phyloP scores from a whole-genome alignment of 2,888 invertebrate genomes.

The Melanotus villosus region DNA sequence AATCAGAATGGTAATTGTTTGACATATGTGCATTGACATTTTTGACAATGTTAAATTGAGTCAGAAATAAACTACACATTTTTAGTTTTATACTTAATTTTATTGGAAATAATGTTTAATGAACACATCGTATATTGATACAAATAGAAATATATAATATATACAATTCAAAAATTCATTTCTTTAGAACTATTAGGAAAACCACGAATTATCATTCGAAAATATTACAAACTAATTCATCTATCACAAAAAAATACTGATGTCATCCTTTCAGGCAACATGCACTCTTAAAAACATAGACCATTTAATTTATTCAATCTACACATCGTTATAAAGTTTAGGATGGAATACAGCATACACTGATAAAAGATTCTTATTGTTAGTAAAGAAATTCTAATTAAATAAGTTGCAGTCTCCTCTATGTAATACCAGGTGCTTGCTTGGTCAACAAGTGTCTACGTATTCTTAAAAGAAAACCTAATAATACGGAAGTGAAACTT shows the following conservation, averaged over 20 bases:
- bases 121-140: conserved; percentile 33
- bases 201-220: conserved; percentile 11
- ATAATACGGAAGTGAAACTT: too few species aligned
- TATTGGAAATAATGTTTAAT: conserved; percentile 40
- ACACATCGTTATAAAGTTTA: conserved; percentile 19
- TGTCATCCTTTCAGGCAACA: conserved; percentile 21
- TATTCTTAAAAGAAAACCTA: too few species aligned
- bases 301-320: conserved; percentile 1
- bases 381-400: conserved; percentile 1
- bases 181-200: conserved; percentile 28
- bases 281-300: conserved; percentile 17
- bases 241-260: conserved; percentile 46
- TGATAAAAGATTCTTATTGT: conserved; percentile 18
- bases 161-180: conserved; percentile 13
- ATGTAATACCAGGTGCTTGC: conserved; percentile 9
- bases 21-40: neutral
- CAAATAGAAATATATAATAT: conserved; percentile 21
- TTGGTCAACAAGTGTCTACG: neutral
- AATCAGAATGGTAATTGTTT: neutral
- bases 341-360: conserved; percentile 35
- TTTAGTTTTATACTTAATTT: conserved; percentile 14
- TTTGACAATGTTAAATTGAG: too few species aligned
- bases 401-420: conserved; percentile 27
- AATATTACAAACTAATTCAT: conserved; percentile 31
- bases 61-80: neutral